Evolutionary conservation across 2,888 invertebrate species (phyloP).

Genomic region (Stictocephala bisonia): DNA sequence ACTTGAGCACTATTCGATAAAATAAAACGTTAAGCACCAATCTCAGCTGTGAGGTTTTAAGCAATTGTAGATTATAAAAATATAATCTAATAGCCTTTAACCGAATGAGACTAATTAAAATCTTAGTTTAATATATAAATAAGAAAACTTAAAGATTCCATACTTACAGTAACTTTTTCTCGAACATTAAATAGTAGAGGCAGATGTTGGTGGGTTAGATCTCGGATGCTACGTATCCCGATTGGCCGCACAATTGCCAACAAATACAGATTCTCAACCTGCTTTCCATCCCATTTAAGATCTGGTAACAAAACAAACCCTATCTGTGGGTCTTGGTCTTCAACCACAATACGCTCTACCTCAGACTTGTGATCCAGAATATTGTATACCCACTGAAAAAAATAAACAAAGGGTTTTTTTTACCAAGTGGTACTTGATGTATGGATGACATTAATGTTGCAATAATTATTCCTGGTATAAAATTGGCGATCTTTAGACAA

Average conservation of each 20-base stretch:
- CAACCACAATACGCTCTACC: slow-evolving; percentile 85
- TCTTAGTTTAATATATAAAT: no score
- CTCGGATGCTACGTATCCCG: slow-evolving; percentile 85
- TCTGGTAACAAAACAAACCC: slow-evolving; percentile 95
- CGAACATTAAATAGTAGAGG: slow-evolving; percentile 85
- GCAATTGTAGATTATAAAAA: no score
- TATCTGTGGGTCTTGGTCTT: slow-evolving; percentile 78
- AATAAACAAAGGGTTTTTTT: neutral
- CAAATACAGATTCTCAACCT: slow-evolving; percentile 73
- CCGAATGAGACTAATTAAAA: no score
- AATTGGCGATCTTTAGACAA: no score
- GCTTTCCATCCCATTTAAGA: slow-evolving; percentile 93
- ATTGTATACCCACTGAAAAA: slow-evolving; percentile 95
- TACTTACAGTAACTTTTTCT: slow-evolving; percentile 77
- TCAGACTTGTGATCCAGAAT: slow-evolving; percentile 93
- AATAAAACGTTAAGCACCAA: no score
- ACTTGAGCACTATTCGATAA: no score
- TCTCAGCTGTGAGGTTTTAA: no score
- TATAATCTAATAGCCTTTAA: no score
- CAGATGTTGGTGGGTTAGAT: slow-evolving; percentile 81
- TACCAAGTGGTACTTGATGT: neutral
- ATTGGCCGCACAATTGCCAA: slow-evolving; percentile 81
- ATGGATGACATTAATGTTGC: no score
- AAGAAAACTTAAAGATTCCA: no score
- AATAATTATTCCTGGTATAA: no score